Conservation (phyloP, 2,888 invertebrate genomes). For the Deilephila porcellus region DNA sequence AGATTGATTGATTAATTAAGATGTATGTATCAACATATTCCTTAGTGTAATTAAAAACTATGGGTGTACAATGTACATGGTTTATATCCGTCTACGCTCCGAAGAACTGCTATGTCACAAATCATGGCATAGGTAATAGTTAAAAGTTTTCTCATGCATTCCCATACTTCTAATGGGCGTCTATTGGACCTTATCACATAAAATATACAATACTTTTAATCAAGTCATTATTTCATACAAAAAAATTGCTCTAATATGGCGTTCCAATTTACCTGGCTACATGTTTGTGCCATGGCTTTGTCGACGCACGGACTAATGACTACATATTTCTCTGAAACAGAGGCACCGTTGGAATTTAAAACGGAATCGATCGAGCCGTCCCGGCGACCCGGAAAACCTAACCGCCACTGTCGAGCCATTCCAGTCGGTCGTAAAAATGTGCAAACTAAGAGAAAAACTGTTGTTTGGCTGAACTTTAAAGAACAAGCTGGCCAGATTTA, state of each 20-base stretch:
- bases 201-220: background rate
- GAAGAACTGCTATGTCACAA: no score
- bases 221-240: background rate
- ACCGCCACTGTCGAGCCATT: constrained; percentile 18
- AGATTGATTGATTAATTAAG: no score
- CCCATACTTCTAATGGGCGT: background rate
- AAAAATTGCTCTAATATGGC: background rate
- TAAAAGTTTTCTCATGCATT: background rate
- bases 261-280: background rate
- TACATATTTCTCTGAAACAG: background rate
- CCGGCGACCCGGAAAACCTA: constrained; percentile 9
- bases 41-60: no score
- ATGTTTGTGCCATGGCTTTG: no score
- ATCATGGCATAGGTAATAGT: no score
- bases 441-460: constrained; percentile 72
- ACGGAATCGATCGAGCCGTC: background rate
- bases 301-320: background rate
- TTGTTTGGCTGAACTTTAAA: constrained; percentile 10
- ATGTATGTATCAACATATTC: no score
- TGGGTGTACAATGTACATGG: no score
- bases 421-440: constrained; percentile 66
- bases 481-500: background rate
- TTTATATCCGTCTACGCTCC: no score
- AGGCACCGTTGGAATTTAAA: constrained; percentile 1
- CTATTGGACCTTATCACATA: background rate